Evolutionary conservation across 2,888 invertebrate genomes (phyloP).

Genomic region (Phortica magna): DNA sequence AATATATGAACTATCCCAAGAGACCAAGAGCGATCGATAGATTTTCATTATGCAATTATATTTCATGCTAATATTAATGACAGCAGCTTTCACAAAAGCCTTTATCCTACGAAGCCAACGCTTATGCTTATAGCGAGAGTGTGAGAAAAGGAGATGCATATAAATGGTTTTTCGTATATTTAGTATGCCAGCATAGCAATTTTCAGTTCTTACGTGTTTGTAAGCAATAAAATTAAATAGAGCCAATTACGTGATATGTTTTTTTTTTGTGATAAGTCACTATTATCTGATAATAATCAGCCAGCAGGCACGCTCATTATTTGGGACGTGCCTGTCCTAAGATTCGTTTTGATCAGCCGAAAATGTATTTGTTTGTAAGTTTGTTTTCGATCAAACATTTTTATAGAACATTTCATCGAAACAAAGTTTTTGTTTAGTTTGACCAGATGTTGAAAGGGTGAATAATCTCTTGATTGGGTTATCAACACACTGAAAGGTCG

Average conservation of each 20-base stretch:
- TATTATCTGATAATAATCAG: constrained; percentile 37
- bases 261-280: constrained; percentile 24
- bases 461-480: too few species aligned
- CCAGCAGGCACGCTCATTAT: not conserved
- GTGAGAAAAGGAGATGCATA: too few species aligned
- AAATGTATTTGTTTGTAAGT: too few species aligned
- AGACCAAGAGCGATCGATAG: not conserved
- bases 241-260: constrained; percentile 36
- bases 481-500: too few species aligned
- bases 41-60: constrained; percentile 11
- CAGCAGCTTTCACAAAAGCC: not conserved
- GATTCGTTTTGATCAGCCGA: not conserved
- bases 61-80: not conserved
- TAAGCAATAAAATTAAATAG: constrained; percentile 32
- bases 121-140: too few species aligned
- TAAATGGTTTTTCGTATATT: too few species aligned
- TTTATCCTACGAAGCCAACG: not conserved
- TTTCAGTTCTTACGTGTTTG: constrained; percentile 31
- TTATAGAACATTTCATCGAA: not conserved
- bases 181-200: not conserved
- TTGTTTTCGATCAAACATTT: not conserved
- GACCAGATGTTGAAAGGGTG: too few species aligned
- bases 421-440: too few species aligned
- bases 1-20: not conserved
- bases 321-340: not conserved